These are phyloP conservation scores for Trachelus troglodyta DNA, from an alignment of 2,888 invertebrate species.

Conservation along the genomic window DNA sequence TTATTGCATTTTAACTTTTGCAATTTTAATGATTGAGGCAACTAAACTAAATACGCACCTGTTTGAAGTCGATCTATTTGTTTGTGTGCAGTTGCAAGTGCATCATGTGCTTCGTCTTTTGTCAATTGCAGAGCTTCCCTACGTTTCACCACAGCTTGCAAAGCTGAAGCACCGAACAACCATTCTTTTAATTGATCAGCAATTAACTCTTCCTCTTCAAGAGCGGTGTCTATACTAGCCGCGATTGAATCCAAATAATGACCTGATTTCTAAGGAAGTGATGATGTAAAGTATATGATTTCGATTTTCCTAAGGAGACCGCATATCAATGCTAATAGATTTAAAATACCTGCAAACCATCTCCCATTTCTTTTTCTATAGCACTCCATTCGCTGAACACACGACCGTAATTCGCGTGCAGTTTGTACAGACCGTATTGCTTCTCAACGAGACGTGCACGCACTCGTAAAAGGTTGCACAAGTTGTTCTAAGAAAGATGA, in stretches of 20 bases:
- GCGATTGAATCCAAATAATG: constrained; percentile 78
- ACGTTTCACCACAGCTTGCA: constrained; percentile 80
- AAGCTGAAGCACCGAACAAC: constrained; percentile 79
- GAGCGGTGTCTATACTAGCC: constrained; percentile 77
- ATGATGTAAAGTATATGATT: constrained; percentile 4
- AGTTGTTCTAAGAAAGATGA: constrained; percentile 56
- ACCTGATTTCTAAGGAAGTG: constrained; percentile 68
- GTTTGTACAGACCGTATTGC: constrained; percentile 80
- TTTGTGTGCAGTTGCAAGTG: constrained; percentile 66
- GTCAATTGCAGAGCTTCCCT: constrained; percentile 80
- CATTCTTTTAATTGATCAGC: constrained; percentile 89
- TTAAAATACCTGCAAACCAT: constrained; percentile 75
- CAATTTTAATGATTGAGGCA: neutral
- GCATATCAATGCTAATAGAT: constrained; percentile 67
- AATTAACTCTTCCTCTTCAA: constrained; percentile 85
- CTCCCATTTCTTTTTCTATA: constrained; percentile 84
- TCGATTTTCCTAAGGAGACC: neutral
- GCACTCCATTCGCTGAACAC: constrained; percentile 89
- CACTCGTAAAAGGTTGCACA: constrained; percentile 63
- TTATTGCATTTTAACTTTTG: neutral
- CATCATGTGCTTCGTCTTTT: constrained; percentile 78
- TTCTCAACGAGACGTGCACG: constrained; percentile 79
- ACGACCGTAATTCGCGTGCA: constrained; percentile 84
- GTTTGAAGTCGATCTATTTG: constrained; percentile 68
- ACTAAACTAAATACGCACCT: constrained; percentile 49